Conservation (phyloP, 2,797 vertebrate genomes). For the Chromobotia macracanthus region DNA sequence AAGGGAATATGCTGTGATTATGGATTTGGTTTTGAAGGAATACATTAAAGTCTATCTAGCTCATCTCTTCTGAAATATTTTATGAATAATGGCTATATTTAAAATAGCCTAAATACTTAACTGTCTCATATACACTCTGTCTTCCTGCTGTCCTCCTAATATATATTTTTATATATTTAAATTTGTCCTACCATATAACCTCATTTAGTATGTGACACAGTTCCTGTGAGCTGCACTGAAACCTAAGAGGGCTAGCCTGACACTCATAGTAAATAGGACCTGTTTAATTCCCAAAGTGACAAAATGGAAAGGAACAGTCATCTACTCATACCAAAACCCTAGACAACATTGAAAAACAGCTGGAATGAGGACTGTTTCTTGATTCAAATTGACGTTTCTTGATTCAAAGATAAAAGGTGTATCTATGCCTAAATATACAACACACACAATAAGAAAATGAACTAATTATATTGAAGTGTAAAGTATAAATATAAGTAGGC, state of each 20-base stretch:
- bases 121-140: not conserved
- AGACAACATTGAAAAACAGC: constrained; percentile 47
- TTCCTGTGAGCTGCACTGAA: constrained; percentile 45
- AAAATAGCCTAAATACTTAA: constrained; percentile 1
- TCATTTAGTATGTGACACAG: constrained; percentile 55
- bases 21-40: not conserved
- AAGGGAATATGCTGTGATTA: not conserved
- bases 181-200: constrained; percentile 45
- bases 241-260: constrained; percentile 35
- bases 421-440: not conserved
- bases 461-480: not conserved
- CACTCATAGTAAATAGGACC: constrained; percentile 46
- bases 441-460: not conserved
- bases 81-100: not conserved
- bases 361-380: constrained; percentile 36
- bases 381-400: constrained; percentile 15
- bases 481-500: not conserved
- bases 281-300: constrained; percentile 41
- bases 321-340: constrained; percentile 23
- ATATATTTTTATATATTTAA: constrained; percentile 33
- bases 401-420: not conserved
- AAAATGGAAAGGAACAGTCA: constrained; percentile 41
- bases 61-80: not conserved
- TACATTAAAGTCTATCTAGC: not conserved
- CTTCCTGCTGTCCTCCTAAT: not conserved